These are phyloP conservation scores for Eulemur rufifrons DNA, from an alignment of 2,113 vertebrate genomes.

Conservation along the genomic window DNA sequence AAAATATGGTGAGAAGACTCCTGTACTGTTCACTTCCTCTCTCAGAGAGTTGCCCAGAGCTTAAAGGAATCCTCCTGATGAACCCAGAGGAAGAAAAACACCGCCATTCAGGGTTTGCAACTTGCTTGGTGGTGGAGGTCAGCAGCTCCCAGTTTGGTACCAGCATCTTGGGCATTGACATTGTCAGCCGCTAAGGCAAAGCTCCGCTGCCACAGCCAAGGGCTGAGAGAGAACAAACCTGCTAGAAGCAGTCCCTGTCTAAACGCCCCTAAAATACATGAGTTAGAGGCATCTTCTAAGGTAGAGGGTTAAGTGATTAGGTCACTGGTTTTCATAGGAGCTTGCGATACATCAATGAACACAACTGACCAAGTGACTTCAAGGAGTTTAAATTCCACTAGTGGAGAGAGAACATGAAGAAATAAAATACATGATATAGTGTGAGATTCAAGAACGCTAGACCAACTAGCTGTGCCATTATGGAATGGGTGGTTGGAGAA, in stretches of 20 bases:
- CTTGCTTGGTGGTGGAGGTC: background rate
- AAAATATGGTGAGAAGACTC: background rate
- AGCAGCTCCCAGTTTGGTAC: background rate
- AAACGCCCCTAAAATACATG: background rate
- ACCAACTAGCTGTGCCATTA: rapidly evolving
- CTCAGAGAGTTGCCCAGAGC: background rate
- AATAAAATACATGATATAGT: background rate
- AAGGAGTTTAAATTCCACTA: background rate
- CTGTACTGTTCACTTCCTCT: background rate
- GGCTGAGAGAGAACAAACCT: background rate
- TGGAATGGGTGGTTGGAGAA: background rate
- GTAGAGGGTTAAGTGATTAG: background rate
- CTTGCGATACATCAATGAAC: background rate
- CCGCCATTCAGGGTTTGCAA: background rate
- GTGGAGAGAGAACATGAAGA: background rate
- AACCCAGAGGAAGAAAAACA: background rate
- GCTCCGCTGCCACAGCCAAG: background rate
- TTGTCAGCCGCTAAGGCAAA: background rate
- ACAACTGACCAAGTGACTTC: background rate
- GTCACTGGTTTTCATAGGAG: background rate
- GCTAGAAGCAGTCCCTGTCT: background rate
- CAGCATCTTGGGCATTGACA: rapidly evolving
- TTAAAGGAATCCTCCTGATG: background rate
- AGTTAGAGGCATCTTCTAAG: background rate
- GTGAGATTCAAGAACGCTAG: background rate